Base-by-base conservation (phyloP, 2,797 vertebrate species). In the Lindbergichthys nudifrons region DNA sequence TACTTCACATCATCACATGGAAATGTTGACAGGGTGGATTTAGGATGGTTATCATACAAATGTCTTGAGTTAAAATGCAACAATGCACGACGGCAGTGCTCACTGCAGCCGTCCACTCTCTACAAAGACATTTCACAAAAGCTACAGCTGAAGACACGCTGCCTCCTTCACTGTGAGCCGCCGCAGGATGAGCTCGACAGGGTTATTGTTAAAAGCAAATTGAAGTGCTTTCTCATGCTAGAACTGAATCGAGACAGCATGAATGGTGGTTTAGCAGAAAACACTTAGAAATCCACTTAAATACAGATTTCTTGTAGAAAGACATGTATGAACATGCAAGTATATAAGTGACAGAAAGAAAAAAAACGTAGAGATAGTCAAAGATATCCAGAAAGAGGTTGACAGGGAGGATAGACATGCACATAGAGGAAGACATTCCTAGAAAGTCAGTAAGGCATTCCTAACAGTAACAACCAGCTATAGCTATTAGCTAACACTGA, bases 141-240 rank as follows among this genome's bases (percentile, higher is more conserved):
- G 51, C 62, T 60, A 9, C 48, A 52, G 14, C 10, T 7, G 42
- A 26, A 50, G 54, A 46, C 23, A 13, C 0, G 43, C 58, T 10
- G n/a, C 64, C 46, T 72, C 58, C 36, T 46, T 36, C 7, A 9
- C 39, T 1, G 42, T 0, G 30, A 62, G 62, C 3, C 1, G 42
- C 61, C 18, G 52, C 19, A 14, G 21, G 18, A 19, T 46, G n/a
- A 61, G 50, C 23, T 23, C 1, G 18, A 53, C 48, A 3, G 54
- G 67, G 50, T 58, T 6, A 53, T 66, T 78, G 79, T 73, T 48
- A 2, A 52, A 21, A 16, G 10, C 45, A 71, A 43, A 74, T 26
- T 50, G 57, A 51, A 71, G 69, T 23, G 54, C 64, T 65, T 73
- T 36, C 32, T 36, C 32, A 36, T 36, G 32, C 32, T 36, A 36